Percentiles rank a stretch among this genome's conserved stretches.
These are phyloP conservation scores for Sorex maritimensis DNA, from an alignment of 2,797 vertebrate genomes.

Conservation along the genomic window DNA sequence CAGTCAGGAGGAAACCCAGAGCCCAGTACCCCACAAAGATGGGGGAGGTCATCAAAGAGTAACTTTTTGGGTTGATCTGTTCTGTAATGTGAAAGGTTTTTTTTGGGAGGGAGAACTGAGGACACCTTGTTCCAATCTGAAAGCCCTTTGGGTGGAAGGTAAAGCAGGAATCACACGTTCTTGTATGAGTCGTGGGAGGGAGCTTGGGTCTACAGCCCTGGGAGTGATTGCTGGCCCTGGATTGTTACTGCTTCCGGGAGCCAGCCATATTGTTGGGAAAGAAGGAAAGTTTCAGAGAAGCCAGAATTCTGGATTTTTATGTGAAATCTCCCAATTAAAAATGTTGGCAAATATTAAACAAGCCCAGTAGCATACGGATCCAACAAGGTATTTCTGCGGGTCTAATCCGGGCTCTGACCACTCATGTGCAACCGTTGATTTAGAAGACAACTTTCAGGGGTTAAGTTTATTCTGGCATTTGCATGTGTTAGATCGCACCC, in stretches of 20 bases:
- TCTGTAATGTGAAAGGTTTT: neutral
- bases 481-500: neutral
- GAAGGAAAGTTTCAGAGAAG: neutral
- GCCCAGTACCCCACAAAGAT: neutral
- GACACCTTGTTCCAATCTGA: neutral
- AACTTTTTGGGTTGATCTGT: neutral
- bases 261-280: neutral
- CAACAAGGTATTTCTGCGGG: neutral
- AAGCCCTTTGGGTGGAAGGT: neutral
- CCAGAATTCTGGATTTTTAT: slow-evolving; percentile 31
- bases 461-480: slow-evolving; percentile 12
- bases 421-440: slow-evolving; percentile 11
- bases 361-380: neutral
- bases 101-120: neutral
- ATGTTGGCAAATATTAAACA: slow-evolving; percentile 15
- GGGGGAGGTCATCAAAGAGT: neutral
- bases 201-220: no score
- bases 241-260: neutral
- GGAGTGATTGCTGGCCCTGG: no score
- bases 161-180: neutral
- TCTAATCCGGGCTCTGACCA: neutral
- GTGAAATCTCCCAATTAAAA: slow-evolving; percentile 17
- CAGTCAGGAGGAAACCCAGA: no score
- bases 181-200: neutral
- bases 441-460: neutral